Percentiles rank a stretch among this genome's conserved stretches.
phyloP scores from a whole-genome alignment of 2,797 vertebrate species.

The Columba guinea region DNA sequence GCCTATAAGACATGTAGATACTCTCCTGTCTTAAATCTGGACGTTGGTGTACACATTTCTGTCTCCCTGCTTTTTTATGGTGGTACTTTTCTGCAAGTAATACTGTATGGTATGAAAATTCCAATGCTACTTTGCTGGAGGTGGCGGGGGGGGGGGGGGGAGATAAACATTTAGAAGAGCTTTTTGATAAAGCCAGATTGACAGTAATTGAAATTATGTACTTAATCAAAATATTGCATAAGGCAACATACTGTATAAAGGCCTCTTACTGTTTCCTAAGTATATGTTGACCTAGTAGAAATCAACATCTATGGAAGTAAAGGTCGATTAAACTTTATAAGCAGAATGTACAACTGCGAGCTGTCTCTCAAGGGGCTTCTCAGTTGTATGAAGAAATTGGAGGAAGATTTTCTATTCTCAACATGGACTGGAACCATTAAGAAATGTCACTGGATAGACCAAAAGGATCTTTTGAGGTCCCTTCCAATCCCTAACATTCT shows the following conservation, averaged over 20 bases:
- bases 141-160: too few relatives aligned
- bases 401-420: not conserved
- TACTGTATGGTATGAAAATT: not conserved
- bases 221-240: slow-evolving; percentile 2
- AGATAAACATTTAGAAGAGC: not conserved
- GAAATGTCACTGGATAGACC: not conserved
- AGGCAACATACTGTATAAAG: not conserved
- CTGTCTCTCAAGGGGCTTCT: not conserved
- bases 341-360: slow-evolving; percentile 24
- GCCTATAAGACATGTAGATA: not conserved
- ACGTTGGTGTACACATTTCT: not conserved
- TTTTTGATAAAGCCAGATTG: not conserved
- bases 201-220: not conserved
- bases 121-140: not conserved
- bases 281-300: slow-evolving; percentile 21
- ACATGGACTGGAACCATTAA: not conserved
- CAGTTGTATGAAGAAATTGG: not conserved
- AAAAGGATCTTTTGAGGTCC: not conserved
- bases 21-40: not conserved
- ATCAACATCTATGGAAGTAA: slow-evolving; percentile 25
- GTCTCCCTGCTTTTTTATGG: not conserved
- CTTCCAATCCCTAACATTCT: too few relatives aligned
- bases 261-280: not conserved
- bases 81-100: not conserved
- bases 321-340: slow-evolving; percentile 47